A percentile compares a stretch with the other conserved stretches of the same genome.
Conservation (phyloP, 2,888 invertebrate genomes). For the Fragum whitleyi region DNA sequence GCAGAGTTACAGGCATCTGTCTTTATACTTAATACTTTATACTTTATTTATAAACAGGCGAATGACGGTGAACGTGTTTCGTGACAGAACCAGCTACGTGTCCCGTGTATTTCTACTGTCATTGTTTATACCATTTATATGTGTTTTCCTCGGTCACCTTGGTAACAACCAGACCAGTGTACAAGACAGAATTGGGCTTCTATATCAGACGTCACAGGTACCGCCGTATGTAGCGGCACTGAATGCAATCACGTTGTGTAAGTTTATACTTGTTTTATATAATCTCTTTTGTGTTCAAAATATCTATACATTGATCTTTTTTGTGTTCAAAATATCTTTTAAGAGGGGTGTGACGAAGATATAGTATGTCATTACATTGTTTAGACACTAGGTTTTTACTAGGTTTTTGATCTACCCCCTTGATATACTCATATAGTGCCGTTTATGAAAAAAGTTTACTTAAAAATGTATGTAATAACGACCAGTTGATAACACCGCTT, state of each 20-base stretch:
- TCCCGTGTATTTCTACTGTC: constrained; percentile 72
- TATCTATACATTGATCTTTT: no score
- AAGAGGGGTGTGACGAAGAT: no score
- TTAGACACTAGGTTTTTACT: no score
- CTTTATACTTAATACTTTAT: no score
- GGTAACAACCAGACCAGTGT: constrained; percentile 74
- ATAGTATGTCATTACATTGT: no score
- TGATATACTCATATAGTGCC: no score
- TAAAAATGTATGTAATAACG: no score
- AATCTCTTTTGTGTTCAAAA: not conserved
- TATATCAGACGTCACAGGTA: constrained; percentile 76
- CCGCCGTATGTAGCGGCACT: constrained; percentile 76
- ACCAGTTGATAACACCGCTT: no score
- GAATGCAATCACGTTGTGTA: constrained; percentile 75
- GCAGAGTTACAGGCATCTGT: no score
- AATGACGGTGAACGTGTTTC: constrained; percentile 75
- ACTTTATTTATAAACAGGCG: constrained; percentile 68
- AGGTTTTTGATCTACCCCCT: no score
- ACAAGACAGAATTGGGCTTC: constrained; percentile 79
- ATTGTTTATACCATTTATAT: constrained; percentile 75
- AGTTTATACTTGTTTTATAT: constrained; percentile 54
- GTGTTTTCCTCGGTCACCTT: constrained; percentile 77
- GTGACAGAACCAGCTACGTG: constrained; percentile 74
- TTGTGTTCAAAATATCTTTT: no score
- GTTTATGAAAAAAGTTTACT: no score